Evolutionary conservation across 2,888 invertebrate species (phyloP), one percentile per base, ranked within the genome.

Genomic region (Mythimna loreyi): DNA sequence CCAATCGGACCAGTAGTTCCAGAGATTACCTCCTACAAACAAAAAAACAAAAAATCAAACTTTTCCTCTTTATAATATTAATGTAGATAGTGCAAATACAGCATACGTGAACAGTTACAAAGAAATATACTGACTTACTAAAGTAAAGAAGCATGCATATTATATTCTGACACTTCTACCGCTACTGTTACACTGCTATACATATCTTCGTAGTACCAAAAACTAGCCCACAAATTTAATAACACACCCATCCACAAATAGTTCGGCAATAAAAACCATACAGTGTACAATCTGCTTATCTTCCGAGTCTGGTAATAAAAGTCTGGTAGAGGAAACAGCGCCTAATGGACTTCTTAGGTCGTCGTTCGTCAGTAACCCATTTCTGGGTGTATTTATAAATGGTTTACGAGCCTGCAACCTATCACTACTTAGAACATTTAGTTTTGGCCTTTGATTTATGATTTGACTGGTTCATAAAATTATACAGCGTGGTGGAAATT

Each of bases 381-480:
- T 83, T 83, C 78, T 77, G 66, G 67, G 21, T 71, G 67, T 82
- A 82, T 85, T 82, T 82, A 85, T 82, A 82, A 82, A 84, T 84
- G 60, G 57, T 82, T 84, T 82, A 82, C 76, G 76, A 72, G 67
- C 75, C 80, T 84, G 71, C 40, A 69, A 67, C 40, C 85, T 50
- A 71, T 82, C 75, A 66, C 53, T 80, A 56, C 55, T 66, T 23
- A 43, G 57, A 56, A 60, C 55, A 74, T 79, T 67, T 25, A 47
- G 30, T 30, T 59, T 55, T 9, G 25, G 47, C 59, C 25, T 63
- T 64, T 72, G 78, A 65, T 72, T 61, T 65, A 61, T 58, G 57
- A 47, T 53, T 53, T 21, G 30, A 30, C 28, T 61, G 47, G 23
- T 58, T n/a, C 13, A 13, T 47, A 49, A 64, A 56, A 45, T 52